phyloP scores from a whole-genome alignment of 2,113 vertebrate species.

The Archilochus colubris region DNA sequence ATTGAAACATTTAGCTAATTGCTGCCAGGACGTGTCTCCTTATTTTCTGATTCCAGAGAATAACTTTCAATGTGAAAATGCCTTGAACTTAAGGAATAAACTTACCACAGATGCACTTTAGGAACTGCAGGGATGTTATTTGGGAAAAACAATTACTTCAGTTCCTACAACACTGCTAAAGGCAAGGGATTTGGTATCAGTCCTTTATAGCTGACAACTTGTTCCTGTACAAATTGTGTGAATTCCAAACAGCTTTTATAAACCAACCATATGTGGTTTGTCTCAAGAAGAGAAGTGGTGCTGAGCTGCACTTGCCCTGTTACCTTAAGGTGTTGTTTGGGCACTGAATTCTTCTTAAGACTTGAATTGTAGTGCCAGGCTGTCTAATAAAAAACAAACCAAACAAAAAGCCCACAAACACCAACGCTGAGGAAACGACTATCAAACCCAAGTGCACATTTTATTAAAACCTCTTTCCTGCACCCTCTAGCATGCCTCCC shows the following conservation, averaged over 20 bases:
- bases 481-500: background rate
- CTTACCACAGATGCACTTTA: background rate
- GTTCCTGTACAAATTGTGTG: background rate
- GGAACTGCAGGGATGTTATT: background rate
- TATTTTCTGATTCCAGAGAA: background rate
- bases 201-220: background rate
- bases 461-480: background rate
- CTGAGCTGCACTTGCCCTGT: background rate
- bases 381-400: background rate
- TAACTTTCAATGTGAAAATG: background rate
- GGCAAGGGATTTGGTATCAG: slow-evolving; percentile 13
- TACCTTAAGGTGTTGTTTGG: background rate
- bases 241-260: background rate
- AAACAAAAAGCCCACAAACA: background rate
- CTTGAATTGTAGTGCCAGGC: background rate
- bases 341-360: background rate
- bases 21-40: background rate
- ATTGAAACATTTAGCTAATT: background rate
- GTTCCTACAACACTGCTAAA: background rate
- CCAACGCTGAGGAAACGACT: background rate
- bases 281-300: background rate
- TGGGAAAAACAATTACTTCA: background rate
- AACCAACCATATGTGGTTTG: background rate
- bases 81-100: background rate
- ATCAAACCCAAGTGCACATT: background rate